Evolutionary conservation across 1,140 invertebrate genomes (phyloP).

Genomic region (Heliconius eleuchia): DNA sequence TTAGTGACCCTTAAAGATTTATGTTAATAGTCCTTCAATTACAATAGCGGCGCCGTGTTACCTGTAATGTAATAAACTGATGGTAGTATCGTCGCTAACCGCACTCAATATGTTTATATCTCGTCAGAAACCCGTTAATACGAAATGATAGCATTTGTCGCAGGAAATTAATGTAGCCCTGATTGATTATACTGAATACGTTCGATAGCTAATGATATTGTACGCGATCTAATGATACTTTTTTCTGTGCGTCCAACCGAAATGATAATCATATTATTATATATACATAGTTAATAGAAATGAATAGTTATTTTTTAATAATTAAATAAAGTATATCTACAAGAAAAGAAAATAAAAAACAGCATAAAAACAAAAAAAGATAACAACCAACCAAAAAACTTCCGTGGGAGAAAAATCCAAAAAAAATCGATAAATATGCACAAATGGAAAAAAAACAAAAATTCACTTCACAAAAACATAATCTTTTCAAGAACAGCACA

Average conservation of each 20-base stretch:
- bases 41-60: constrained; percentile 28
- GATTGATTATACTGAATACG: constrained; percentile 41
- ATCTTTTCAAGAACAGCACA: constrained; percentile 63
- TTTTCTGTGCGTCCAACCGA: neutral
- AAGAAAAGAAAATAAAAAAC: neutral
- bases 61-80: constrained; percentile 33
- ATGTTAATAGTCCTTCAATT: constrained; percentile 18
- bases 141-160: constrained; percentile 57
- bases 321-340: neutral
- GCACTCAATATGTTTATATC: constrained; percentile 54
- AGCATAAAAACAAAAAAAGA: constrained; percentile 26
- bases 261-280: neutral
- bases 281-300: neutral
- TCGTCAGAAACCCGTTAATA: constrained; percentile 62
- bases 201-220: constrained; percentile 29
- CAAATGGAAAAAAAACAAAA: constrained; percentile 57
- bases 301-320: neutral
- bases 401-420: constrained; percentile 69
- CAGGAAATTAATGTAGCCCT: constrained; percentile 54
- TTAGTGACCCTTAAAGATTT: neutral
- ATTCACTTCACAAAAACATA: constrained; percentile 72
- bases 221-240: constrained; percentile 17
- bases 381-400: constrained; percentile 72
- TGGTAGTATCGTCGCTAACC: constrained; percentile 41
- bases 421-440: constrained; percentile 64